Evolutionary conservation across 2,113 vertebrate genomes (phyloP).

Genomic region (Suncus etruscus): DNA sequence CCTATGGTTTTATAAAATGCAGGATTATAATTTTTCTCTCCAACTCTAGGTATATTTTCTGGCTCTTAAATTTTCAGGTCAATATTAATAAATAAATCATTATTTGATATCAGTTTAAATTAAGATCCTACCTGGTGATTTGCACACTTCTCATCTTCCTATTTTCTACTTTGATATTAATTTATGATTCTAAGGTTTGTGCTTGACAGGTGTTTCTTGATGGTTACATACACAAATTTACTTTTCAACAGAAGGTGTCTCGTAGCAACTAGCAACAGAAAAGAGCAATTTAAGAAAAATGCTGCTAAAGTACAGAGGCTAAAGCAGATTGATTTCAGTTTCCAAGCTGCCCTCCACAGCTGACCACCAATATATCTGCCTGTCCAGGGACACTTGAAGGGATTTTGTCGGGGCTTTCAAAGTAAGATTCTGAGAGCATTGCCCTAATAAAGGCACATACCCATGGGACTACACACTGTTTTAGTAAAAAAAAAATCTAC

Average conservation of each 20-base stretch:
- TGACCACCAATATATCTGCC: slow-evolving; percentile 78
- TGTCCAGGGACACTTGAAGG: slow-evolving; percentile 64
- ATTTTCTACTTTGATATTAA: slow-evolving; percentile 32
- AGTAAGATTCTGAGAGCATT: slow-evolving; percentile 74
- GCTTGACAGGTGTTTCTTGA: slow-evolving; percentile 31
- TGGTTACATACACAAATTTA: slow-evolving; percentile 55
- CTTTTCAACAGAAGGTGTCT: slow-evolving; percentile 60
- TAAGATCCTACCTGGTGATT: slow-evolving; percentile 39
- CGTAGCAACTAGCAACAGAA: slow-evolving; percentile 63
- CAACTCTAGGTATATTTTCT: slow-evolving; percentile 15
- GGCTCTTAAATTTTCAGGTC: slow-evolving; percentile 55
- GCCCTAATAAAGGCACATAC: slow-evolving; percentile 71
- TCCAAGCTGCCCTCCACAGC: slow-evolving; percentile 50
- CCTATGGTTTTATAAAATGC: slow-evolving; percentile 20
- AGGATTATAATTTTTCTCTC: background rate
- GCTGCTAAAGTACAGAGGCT: slow-evolving; percentile 57
- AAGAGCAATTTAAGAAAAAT: slow-evolving; percentile 73
- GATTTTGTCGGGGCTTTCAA: slow-evolving; percentile 73
- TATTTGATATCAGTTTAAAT: slow-evolving; percentile 58
- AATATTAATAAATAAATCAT: slow-evolving; percentile 56
- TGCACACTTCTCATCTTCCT: slow-evolving; percentile 42
- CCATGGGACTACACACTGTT: slow-evolving; percentile 50
- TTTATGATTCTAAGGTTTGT: slow-evolving; percentile 47
- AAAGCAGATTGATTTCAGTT: slow-evolving; percentile 78
- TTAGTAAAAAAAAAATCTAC: slow-evolving; percentile 51